phyloP scores from a whole-genome alignment of 2,888 invertebrate genomes.

The Cerastoderma edule region DNA sequence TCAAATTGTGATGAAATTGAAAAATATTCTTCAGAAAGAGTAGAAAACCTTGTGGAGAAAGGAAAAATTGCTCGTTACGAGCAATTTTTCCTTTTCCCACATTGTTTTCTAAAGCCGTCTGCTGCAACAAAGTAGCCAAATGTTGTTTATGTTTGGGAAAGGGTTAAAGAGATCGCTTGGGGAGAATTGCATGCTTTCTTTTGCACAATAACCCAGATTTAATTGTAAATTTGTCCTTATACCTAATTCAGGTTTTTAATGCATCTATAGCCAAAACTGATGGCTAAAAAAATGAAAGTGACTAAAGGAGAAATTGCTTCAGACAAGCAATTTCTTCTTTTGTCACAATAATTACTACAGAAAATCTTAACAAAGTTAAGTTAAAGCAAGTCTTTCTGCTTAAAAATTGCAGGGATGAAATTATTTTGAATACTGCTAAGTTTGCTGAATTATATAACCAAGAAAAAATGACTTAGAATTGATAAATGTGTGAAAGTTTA shows the following conservation, averaged over 20 bases:
- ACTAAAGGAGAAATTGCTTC: neutral
- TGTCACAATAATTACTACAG: neutral
- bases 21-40: too few relatives aligned
- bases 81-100: too few relatives aligned
- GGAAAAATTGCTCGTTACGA: too few relatives aligned
- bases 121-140: too few relatives aligned
- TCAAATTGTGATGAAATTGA: too few relatives aligned
- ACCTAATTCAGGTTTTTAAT: neutral
- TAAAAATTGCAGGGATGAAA: neutral
- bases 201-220: neutral
- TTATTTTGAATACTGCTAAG: neutral
- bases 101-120: too few relatives aligned
- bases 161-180: neutral
- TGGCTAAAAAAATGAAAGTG: neutral
- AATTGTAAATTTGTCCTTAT: neutral
- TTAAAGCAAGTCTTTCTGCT: too few relatives aligned
- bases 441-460: neutral
- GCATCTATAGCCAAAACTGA: neutral
- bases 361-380: neutral
- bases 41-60: too few relatives aligned
- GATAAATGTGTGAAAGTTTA: neutral
- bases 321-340: conserved; percentile 1
- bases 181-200: neutral
- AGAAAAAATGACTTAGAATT: too few relatives aligned
- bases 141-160: too few relatives aligned